These are phyloP conservation scores for Urocolius indicus DNA, from an alignment of 2,113 vertebrate species.

Conservation along the genomic window DNA sequence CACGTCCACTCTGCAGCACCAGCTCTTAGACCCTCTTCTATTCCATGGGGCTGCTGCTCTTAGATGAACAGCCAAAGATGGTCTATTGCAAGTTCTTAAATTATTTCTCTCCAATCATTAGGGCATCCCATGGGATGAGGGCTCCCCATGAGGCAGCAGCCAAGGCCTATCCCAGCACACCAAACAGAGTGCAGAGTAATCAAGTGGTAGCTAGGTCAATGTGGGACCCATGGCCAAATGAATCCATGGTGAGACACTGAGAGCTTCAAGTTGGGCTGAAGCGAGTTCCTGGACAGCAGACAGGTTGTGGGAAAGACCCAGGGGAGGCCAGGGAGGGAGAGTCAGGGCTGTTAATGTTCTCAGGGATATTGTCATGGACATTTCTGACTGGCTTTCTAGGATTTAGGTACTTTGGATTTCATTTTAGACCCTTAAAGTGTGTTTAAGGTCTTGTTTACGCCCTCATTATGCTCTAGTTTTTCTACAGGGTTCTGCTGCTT, in stretches of 20 bases:
- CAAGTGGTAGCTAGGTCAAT: neutral
- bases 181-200: neutral
- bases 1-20: neutral
- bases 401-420: neutral
- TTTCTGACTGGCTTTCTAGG: neutral
- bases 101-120: neutral
- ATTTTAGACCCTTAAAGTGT: neutral
- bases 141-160: neutral
- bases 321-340: neutral
- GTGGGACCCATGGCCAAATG: accelerated
- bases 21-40: neutral
- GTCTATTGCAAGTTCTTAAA: neutral
- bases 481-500: neutral
- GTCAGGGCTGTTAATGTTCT: neutral
- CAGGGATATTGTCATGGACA: accelerated
- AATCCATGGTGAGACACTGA: neutral
- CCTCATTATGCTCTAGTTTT: neutral
- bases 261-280: neutral
- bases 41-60: neutral
- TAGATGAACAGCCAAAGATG: neutral
- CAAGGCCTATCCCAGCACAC: neutral
- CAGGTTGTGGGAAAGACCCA: neutral
- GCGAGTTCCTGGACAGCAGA: neutral
- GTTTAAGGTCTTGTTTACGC: neutral
- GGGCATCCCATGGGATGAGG: accelerated